Base-by-base conservation (phyloP, 2,888 invertebrate genomes). In the Meiosimyza platycephala region DNA sequence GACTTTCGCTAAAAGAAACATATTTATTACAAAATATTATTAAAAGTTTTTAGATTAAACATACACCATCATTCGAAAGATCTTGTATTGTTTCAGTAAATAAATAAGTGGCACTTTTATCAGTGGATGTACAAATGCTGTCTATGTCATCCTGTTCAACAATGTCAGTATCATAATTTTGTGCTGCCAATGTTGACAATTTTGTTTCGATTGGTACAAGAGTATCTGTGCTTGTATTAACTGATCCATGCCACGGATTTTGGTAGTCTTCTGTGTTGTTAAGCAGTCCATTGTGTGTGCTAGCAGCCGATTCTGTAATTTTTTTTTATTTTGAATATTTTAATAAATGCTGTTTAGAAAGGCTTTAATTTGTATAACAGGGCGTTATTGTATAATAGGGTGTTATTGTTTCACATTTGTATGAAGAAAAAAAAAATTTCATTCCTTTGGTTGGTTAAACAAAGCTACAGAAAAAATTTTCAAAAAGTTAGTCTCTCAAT, bases 161-260 rank as follows among this genome's bases (percentile, higher is more conserved):
- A 22, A 16, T 54, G 50, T 33, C 67, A 5, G 40, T 68, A 13
- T 28, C 6, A 22, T 57, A 54, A 28, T 57, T 52, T 13, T 48
- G 11, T 54, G 67, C 40, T 62, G 15, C 28, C 57, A 57, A 40
- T 9, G 40, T 48, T 28, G 55, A 72, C 52, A 68, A 72, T 74
- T 72, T 76, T 33, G 72, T 73, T 72, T 79, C 79, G 22, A 76
- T 68, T 18, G 78, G 77, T 13, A 78, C 78, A 75, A 90, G 80
- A 16, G 90, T 90, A 77, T 90, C 90, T 57, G 90, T 89, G 81
- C 90, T 90, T 51, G 89, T 89, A 79, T 89, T 89, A 62, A 86
- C 79, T 18, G 82, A 83, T 48, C 84, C 84, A 78, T 84, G 81
- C 84, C 83, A 84, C 54, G 79, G 73, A 70, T 78, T 81, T 68